These are phyloP conservation scores for Empis stercorea DNA, from an alignment of 2,888 invertebrate species.

Conservation along the genomic window DNA sequence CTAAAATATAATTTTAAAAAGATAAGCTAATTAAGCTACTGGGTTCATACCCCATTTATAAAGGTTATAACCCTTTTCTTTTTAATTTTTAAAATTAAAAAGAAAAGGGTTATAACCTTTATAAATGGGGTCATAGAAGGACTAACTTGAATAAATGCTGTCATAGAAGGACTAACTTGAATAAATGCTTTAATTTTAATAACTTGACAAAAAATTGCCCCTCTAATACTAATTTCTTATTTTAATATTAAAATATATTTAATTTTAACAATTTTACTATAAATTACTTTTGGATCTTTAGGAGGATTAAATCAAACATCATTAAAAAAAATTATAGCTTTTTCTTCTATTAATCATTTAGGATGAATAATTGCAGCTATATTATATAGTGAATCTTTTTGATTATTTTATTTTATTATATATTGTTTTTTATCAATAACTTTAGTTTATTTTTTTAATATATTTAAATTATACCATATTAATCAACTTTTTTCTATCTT, in stretches of 20 bases:
- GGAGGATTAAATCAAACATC: slow-evolving; percentile 42
- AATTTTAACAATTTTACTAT: slow-evolving; percentile 37
- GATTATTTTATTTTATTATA: slow-evolving; percentile 37
- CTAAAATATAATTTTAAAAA: slow-evolving; percentile 41
- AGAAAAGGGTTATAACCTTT: not conserved
- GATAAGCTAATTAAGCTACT: slow-evolving; percentile 43
- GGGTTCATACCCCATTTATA: slow-evolving; percentile 39
- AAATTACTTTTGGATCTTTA: slow-evolving; percentile 39
- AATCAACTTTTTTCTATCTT: slow-evolving; percentile 39
- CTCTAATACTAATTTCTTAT: slow-evolving; percentile 42
- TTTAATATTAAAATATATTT: slow-evolving; percentile 36
- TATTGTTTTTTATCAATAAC: slow-evolving; percentile 38
- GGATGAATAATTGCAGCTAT: slow-evolving; percentile 42
- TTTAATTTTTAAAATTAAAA: slow-evolving; percentile 36
- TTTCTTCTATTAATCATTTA: slow-evolving; percentile 51
- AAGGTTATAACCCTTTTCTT: slow-evolving; percentile 39
- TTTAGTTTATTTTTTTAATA: slow-evolving; percentile 38
- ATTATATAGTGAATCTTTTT: slow-evolving; percentile 38
- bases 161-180: slow-evolving; percentile 46
- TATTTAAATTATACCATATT: slow-evolving; percentile 39
- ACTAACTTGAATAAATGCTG: too few species aligned
- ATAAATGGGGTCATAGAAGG: not conserved
- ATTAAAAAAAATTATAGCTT: slow-evolving; percentile 45
- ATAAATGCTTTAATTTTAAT: slow-evolving; percentile 42
- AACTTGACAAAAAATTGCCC: slow-evolving; percentile 53